Evolutionary conservation across 2,113 vertebrate genomes (phyloP).

Genomic region (Trogon surrucura): DNA sequence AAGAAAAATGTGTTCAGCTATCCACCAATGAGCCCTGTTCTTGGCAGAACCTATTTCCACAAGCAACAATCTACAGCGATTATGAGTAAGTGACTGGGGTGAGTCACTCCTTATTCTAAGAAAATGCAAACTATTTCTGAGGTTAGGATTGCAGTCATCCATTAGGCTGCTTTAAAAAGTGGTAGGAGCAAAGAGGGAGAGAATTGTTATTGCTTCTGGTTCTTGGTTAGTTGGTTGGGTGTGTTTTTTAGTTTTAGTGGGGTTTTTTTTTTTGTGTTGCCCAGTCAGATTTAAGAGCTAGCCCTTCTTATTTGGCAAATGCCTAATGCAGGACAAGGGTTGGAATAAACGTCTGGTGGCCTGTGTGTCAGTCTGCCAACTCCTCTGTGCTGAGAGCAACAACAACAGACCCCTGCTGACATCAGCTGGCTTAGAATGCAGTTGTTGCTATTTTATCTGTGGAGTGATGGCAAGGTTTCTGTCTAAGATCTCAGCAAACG

Average conservation of each 20-base stretch:
- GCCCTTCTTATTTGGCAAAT: neutral
- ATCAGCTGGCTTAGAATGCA: constrained; percentile 48
- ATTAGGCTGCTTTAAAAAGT: neutral
- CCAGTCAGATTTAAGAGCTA: neutral
- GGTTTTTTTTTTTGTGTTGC: neutral
- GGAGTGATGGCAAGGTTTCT: constrained; percentile 13
- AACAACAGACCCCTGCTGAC: constrained; percentile 46
- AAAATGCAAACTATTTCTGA: constrained; percentile 57
- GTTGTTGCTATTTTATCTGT: constrained; percentile 29
- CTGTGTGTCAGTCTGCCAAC: neutral
- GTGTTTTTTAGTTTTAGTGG: no score
- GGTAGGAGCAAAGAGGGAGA: neutral
- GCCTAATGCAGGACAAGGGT: neutral
- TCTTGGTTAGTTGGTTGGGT: neutral
- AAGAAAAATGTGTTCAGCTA: constrained; percentile 22
- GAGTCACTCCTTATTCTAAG: constrained; percentile 57
- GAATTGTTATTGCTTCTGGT: neutral
- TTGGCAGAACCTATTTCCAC: constrained; percentile 26
- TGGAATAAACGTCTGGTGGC: constrained; percentile 18
- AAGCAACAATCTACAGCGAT: neutral
- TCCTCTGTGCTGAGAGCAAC: constrained; percentile 21
- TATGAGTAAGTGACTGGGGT: constrained; percentile 34
- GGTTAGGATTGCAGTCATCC: constrained; percentile 4
- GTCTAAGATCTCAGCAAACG: neutral
- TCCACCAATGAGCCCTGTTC: neutral